A percentile compares a stretch with the other conserved stretches of the same genome.
These are phyloP conservation scores for Acleris literana DNA, from an alignment of 2,888 invertebrate genomes.

Conservation along the genomic window DNA sequence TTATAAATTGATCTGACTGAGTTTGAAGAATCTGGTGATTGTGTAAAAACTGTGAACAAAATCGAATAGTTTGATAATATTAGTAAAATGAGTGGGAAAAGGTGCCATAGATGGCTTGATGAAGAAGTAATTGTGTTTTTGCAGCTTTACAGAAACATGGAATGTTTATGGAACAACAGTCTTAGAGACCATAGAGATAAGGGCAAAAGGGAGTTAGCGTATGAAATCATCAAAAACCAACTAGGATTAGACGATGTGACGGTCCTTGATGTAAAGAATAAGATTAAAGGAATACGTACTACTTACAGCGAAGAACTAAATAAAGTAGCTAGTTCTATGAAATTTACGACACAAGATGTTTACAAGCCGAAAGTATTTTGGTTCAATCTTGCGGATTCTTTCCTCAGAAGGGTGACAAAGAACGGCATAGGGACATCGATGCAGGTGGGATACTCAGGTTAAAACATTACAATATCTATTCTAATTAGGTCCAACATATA, in stretches of 20 bases:
- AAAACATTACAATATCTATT: neutral
- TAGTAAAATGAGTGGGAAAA: conserved; percentile 5
- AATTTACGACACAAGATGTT: neutral
- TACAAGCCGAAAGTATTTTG: conserved; percentile 24
- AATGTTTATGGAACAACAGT: conserved; percentile 20
- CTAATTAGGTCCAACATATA: too few species aligned
- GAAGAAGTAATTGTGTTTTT: conserved; percentile 15
- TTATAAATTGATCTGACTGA: too few species aligned
- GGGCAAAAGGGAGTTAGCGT: conserved; percentile 11
- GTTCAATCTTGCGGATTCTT: conserved; percentile 16
- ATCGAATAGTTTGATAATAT: too few species aligned
- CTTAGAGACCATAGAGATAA: conserved; percentile 11
- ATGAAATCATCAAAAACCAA: conserved; percentile 6
- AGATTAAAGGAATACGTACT: conserved; percentile 15
- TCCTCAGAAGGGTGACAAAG: conserved; percentile 12
- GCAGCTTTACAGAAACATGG: conserved; percentile 12
- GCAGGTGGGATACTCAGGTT: neutral
- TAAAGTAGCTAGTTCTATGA: conserved; percentile 9
- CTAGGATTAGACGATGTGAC: conserved; percentile 7
- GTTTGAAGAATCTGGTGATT: too few species aligned
- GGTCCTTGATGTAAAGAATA: conserved; percentile 14
- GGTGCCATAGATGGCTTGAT: conserved; percentile 16
- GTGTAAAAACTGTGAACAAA: too few species aligned
- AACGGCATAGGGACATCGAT: conserved; percentile 1
- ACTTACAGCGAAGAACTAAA: conserved; percentile 17